A percentile compares a stretch with the other conserved stretches of the same genome.
Evolutionary conservation across 2,797 vertebrate species (phyloP).

Genomic region (Pantherophis vulpinus): DNA sequence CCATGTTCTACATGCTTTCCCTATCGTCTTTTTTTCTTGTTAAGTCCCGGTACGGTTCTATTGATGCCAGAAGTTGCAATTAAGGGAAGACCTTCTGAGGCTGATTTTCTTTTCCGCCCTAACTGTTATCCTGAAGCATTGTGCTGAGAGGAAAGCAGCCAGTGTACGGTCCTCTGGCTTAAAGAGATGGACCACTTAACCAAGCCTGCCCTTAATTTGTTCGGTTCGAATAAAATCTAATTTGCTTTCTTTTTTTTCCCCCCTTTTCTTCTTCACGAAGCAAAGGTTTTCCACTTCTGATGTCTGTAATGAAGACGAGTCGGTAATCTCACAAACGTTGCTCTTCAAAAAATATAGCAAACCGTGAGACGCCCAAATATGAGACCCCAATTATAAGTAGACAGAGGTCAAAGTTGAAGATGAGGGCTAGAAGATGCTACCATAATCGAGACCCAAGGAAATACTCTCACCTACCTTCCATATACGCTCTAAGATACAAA

Average conservation of each 20-base stretch:
- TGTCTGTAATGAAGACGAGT: constrained; percentile 12
- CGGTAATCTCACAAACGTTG: constrained; percentile 8
- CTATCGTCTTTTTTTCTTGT: constrained; percentile 39
- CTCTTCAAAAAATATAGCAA: constrained; percentile 11
- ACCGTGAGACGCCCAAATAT: constrained; percentile 5
- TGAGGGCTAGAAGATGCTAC: neutral
- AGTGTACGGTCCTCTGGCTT: constrained; percentile 41
- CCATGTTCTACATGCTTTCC: neutral
- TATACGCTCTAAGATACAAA: neutral
- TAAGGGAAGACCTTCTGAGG: constrained; percentile 50
- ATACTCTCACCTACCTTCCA: neutral
- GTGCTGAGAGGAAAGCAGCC: constrained; percentile 37
- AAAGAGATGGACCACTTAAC: constrained; percentile 26
- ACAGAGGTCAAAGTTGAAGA: neutral
- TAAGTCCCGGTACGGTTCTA: constrained; percentile 19
- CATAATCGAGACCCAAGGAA: neutral
- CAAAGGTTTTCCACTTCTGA: constrained; percentile 34
- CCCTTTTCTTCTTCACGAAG: constrained; percentile 29
- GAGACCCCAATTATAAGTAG: neutral
- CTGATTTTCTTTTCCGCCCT: constrained; percentile 42
- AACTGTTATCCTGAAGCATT: constrained; percentile 24
- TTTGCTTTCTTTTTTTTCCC: constrained; percentile 47
- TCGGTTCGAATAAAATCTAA: constrained; percentile 50
- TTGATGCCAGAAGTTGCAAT: constrained; percentile 47
- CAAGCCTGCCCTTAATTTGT: constrained; percentile 33